These are phyloP conservation scores for Gadopsis marmoratus DNA, from an alignment of 2,797 vertebrate species.

Conservation along the genomic window DNA sequence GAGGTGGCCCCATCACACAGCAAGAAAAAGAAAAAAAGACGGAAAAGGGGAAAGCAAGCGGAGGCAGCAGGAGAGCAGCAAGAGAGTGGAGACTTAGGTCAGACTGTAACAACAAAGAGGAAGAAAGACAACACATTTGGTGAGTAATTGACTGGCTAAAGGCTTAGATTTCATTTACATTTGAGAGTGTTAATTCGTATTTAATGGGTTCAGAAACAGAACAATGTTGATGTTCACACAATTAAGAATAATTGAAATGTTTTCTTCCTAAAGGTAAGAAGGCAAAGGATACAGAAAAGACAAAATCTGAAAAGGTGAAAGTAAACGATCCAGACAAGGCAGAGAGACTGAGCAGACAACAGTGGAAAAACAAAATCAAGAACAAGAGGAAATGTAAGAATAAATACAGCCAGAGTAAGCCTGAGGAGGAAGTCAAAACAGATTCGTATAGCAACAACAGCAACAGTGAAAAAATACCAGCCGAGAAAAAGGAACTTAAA, in stretches of 20 bases:
- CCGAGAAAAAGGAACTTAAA: conserved; percentile 41
- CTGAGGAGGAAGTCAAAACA: conserved; percentile 31
- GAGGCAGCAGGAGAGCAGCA: conserved; percentile 42
- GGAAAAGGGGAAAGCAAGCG: conserved; percentile 68
- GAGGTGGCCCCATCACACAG: conserved; percentile 37
- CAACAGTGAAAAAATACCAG: conserved; percentile 25
- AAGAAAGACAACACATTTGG: conserved; percentile 58
- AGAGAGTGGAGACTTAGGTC: conserved; percentile 32
- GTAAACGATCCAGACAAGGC: conserved; percentile 24
- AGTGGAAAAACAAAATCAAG: conserved; percentile 86
- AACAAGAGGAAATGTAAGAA: conserved; percentile 84
- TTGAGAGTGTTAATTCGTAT: background rate
- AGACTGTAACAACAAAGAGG: conserved; percentile 48
- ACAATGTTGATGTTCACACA: background rate
- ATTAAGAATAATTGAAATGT: background rate
- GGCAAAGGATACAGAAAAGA: conserved; percentile 1
- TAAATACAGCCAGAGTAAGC: conserved; percentile 72
- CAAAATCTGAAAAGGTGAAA: conserved; percentile 4
- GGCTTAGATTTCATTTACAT: background rate
- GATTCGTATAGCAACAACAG: conserved; percentile 5
- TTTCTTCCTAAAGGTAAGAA: conserved; percentile 48
- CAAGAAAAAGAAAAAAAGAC: conserved; percentile 80
- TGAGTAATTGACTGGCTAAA: conserved; percentile 48
- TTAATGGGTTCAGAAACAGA: background rate
- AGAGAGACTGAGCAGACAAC: conserved; percentile 73